These are phyloP conservation scores for Drosophila varians DNA, from an alignment of 1,140 invertebrate species.

Conservation along the genomic window DNA sequence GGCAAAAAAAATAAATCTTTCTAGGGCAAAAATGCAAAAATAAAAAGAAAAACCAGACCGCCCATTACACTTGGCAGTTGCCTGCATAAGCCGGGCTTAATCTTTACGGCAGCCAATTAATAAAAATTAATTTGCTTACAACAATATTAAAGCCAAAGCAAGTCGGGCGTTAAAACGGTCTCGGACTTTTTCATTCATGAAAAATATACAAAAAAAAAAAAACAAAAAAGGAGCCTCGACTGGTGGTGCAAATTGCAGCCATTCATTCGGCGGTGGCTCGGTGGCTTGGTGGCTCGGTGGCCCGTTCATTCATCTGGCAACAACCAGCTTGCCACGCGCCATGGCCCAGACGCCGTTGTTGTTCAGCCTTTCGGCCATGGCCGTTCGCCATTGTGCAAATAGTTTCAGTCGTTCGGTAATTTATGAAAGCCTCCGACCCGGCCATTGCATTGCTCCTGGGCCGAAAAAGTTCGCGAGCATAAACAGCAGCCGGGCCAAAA, in stretches of 20 bases:
- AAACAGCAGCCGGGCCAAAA: neutral
- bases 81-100: constrained; percentile 39
- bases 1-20: too few species aligned
- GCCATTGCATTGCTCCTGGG: constrained; percentile 6
- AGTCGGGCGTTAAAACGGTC: constrained; percentile 60
- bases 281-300: constrained; percentile 4
- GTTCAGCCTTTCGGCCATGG: constrained; percentile 24
- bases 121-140: constrained; percentile 63
- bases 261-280: constrained; percentile 68
- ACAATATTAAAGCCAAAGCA: constrained; percentile 41
- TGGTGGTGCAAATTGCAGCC: constrained; percentile 70
- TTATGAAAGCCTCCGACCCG: constrained; percentile 40
- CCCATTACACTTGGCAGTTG: constrained; percentile 7
- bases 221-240: constrained; percentile 27
- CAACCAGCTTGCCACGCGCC: constrained; percentile 40
- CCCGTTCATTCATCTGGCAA: constrained; percentile 65
- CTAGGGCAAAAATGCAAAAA: constrained; percentile 29
- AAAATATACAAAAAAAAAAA: too few species aligned
- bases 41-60: constrained; percentile 14
- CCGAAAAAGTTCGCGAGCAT: constrained; percentile 28
- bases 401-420: constrained; percentile 35
- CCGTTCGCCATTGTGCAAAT: constrained; percentile 34
- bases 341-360: constrained; percentile 3
- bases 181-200: constrained; percentile 76
- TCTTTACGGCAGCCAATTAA: constrained; percentile 49